These are phyloP conservation scores for Drosophila seguyi DNA, from an alignment of 1,140 invertebrate species.

Conservation along the genomic window DNA sequence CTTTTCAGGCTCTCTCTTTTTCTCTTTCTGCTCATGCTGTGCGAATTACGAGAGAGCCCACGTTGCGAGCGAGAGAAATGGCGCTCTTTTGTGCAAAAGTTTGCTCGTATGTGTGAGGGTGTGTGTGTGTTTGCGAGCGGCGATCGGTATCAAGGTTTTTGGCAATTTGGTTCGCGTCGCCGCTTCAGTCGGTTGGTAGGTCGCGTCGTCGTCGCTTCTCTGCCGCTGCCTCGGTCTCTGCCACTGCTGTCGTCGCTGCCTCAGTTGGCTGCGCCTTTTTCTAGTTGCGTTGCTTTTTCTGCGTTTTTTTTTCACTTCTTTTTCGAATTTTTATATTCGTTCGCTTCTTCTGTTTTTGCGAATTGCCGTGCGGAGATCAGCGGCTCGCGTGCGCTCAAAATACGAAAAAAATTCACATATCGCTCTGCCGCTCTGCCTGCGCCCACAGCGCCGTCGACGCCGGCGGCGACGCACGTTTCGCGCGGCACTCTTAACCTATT, in stretches of 20 bases:
- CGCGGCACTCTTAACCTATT: slow-evolving; percentile 84
- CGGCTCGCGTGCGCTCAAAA: slow-evolving; percentile 66
- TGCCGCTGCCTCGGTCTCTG: slow-evolving; percentile 47
- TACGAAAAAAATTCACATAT: slow-evolving; percentile 52
- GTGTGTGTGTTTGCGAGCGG: slow-evolving; percentile 42
- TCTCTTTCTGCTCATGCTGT: slow-evolving; percentile 3
- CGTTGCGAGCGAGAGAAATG: slow-evolving; percentile 10
- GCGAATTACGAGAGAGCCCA: slow-evolving; percentile 5
- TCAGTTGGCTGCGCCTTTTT: slow-evolving; percentile 72
- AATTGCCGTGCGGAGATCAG: slow-evolving; percentile 74
- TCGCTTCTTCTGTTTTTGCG: slow-evolving; percentile 66
- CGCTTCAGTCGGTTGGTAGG: slow-evolving; percentile 82
- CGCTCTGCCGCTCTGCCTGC: slow-evolving; percentile 30
- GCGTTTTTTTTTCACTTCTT: slow-evolving; percentile 10
- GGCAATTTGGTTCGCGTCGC: slow-evolving; percentile 84
- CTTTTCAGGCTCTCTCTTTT: slow-evolving; percentile 15
- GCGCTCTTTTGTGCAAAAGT: slow-evolving; percentile 41
- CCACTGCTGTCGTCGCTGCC: slow-evolving; percentile 22
- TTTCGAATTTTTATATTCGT: slow-evolving; percentile 9
- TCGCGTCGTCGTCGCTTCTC: slow-evolving; percentile 73
- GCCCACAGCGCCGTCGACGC: slow-evolving; percentile 37
- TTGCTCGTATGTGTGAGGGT: slow-evolving; percentile 1
- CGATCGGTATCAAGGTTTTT: slow-evolving; percentile 85
- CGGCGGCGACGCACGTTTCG: slow-evolving; percentile 61
- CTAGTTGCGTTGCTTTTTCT: slow-evolving; percentile 66